Conservation (phyloP, 2,888 invertebrate species). For the Sphaerophoria rueppellii region DNA sequence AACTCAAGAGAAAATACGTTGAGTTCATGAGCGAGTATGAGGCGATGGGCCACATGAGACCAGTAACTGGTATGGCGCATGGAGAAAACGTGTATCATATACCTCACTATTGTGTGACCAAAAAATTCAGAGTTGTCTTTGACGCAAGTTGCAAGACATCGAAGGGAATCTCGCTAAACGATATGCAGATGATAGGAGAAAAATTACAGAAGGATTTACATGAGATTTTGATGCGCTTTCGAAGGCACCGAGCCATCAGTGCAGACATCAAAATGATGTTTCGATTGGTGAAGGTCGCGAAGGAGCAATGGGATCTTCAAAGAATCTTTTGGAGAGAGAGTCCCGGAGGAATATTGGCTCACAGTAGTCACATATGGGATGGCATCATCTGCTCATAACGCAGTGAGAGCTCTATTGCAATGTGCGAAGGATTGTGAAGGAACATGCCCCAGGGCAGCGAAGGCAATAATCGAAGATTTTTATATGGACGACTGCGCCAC, state of each 20-base stretch:
- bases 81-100: slow-evolving; percentile 26
- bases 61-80: background rate
- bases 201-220: background rate
- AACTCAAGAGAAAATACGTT: slow-evolving; percentile 9
- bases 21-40: slow-evolving; percentile 28
- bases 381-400: background rate
- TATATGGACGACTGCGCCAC: background rate
- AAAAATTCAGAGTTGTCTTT: too few relatives aligned
- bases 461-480: background rate
- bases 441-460: background rate
- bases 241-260: background rate
- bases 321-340: slow-evolving; percentile 12
- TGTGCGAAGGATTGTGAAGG: slow-evolving; percentile 3
- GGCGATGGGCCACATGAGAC: slow-evolving; percentile 21
- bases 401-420: background rate
- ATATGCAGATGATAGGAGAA: too few relatives aligned
- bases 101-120: slow-evolving; percentile 32
- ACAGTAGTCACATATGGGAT: slow-evolving; percentile 2
- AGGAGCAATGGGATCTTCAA: background rate
- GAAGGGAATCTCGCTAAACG: background rate
- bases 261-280: slow-evolving; percentile 13
- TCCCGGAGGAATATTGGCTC: background rate
- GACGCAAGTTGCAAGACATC: slow-evolving; percentile 8
- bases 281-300: background rate
- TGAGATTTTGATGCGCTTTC: background rate